Conservation (phyloP, 1,140 invertebrate species). For the Ephestia elutella region DNA sequence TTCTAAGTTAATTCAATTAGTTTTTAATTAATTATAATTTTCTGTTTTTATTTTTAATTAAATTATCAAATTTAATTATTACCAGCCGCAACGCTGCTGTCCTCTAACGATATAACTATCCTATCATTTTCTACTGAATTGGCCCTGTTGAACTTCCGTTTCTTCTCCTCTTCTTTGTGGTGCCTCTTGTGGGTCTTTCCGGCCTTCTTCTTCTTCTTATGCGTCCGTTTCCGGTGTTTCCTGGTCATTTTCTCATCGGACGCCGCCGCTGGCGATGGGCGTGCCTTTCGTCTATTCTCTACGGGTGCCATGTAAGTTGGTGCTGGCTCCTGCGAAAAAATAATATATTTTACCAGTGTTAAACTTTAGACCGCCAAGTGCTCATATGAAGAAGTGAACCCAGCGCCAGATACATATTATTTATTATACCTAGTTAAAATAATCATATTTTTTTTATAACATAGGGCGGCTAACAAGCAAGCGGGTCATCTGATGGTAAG, state of each 20-base stretch:
- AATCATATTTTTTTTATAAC: no score
- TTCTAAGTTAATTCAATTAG: no score
- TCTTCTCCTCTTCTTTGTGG: slow-evolving; percentile 40
- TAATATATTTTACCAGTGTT: no score
- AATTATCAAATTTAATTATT: neutral
- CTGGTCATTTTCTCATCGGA: slow-evolving; percentile 22
- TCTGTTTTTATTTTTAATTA: no score
- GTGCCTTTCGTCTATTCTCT: slow-evolving; percentile 29
- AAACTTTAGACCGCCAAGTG: no score
- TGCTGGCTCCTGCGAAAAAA: slow-evolving; percentile 14
- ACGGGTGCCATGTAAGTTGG: slow-evolving; percentile 53
- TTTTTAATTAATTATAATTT: no score
- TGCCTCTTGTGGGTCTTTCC: slow-evolving; percentile 29
- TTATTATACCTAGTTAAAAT: no score
- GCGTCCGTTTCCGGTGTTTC: slow-evolving; percentile 24
- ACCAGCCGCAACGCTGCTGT: slow-evolving; percentile 2
- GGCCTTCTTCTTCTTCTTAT: slow-evolving; percentile 24
- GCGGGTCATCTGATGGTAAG: no score
- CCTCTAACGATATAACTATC: slow-evolving; percentile 24
- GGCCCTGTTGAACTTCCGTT: slow-evolving; percentile 32
- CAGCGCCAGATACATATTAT: no score
- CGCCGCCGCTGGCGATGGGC: slow-evolving; percentile 14
- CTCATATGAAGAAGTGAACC: no score
- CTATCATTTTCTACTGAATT: slow-evolving; percentile 37
- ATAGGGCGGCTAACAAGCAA: no score